Percentiles rank a stretch among this genome's conserved stretches.
phyloP scores from a whole-genome alignment of 2,113 vertebrate species.

The Hirundichthys speculiger region DNA sequence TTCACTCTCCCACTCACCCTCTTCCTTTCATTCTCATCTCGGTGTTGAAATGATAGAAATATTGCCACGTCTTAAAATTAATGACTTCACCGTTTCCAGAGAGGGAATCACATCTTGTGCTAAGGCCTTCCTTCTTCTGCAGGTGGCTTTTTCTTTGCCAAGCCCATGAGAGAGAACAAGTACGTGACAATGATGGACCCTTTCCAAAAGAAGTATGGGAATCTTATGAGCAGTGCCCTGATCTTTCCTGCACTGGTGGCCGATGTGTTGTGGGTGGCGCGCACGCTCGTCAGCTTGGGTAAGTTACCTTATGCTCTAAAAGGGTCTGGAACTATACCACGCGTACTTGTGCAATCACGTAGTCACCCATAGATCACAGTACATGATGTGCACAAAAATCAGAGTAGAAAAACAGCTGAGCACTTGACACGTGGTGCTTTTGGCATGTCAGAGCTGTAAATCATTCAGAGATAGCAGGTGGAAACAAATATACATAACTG shows the following conservation, averaged over 20 bases:
- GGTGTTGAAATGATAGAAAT: neutral
- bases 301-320: constrained; percentile 38
- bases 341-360: neutral
- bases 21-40: constrained; percentile 11
- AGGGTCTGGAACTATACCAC: neutral
- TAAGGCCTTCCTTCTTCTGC: neutral
- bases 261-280: constrained; percentile 88
- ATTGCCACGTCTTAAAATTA: neutral
- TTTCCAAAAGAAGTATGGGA: constrained; percentile 84
- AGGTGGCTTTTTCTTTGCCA: constrained; percentile 88
- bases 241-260: constrained; percentile 86
- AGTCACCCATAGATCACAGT: neutral
- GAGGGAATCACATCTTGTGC: neutral
- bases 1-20: neutral
- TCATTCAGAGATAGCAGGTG: no score
- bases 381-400: constrained; percentile 9
- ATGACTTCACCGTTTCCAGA: constrained; percentile 11
- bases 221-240: constrained; percentile 78
- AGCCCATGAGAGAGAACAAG: constrained; percentile 87
- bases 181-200: constrained; percentile 89
- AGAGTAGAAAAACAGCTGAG: constrained; percentile 1
- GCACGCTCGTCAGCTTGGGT: constrained; percentile 86
- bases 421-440: no score
- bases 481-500: no score
- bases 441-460: no score